Evolutionary conservation across 2,888 invertebrate genomes (phyloP), one percentile per base, ranked within the genome.

Genomic region (Trypoxylon attenuatum): DNA sequence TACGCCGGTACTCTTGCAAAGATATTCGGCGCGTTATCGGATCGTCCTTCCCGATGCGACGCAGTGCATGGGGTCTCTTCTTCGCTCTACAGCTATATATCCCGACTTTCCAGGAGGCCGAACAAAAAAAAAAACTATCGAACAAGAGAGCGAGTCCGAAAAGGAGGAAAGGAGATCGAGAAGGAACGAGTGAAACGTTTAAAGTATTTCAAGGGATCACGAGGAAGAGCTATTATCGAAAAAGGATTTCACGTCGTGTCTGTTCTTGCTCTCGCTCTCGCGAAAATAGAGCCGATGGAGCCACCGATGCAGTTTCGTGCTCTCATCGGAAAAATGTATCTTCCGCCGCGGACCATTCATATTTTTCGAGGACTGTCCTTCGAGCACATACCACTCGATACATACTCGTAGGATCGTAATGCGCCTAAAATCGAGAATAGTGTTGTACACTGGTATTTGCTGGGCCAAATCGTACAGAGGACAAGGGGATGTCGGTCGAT

Each of bases 21-120:
- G 65, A 72, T 72, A 60, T 65, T 72, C 56, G n/a, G n/a, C 59
- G 16, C 56, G 60, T 68, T 71, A 71, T 71, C 71, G 68, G 58
- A 67, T 71, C 72, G 63, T 23, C 53, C 68, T 52, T 45, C n/a
- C n/a, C n/a, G n/a, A n/a, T n/a, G n/a, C n/a, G n/a, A n/a, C n/a
- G n/a, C n/a, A n/a, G n/a, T n/a, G n/a, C n/a, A n/a, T n/a, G n/a
- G n/a, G n/a, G n/a, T n/a, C n/a, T n/a, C n/a, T n/a, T n/a, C n/a
- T n/a, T n/a, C n/a, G n/a, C n/a, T n/a, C n/a, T n/a, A 52, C 53
- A 51, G 51, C 51, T 21, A 56, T 60, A 62, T 50, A 66, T 55
- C 38, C 51, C 52, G 59, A 59, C 58, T 62, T 50, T 22, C 53
- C 43, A 22, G 15, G 21, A 21, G 51, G 25, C 23, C 18, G 21